phyloP scores from a whole-genome alignment of 2,113 vertebrate species.

The Ptyas mucosa region DNA sequence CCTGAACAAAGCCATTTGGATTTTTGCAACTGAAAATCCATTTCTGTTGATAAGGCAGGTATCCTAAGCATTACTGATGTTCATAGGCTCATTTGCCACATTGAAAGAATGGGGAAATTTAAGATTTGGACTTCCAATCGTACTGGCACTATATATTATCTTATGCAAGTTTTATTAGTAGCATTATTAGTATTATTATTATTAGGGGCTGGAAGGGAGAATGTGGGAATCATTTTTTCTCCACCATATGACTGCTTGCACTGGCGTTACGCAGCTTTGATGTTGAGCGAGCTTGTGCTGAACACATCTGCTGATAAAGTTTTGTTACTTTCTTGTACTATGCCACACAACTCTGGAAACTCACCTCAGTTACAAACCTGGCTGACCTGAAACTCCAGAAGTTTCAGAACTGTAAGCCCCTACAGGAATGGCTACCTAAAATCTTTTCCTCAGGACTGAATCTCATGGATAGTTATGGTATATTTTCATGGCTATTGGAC shows the following conservation, averaged over 20 bases:
- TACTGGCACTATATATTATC: conserved; percentile 5
- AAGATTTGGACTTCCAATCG: conserved; percentile 1
- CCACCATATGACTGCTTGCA: conserved; percentile 21
- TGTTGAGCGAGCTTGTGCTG: conserved; percentile 21
- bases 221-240: neutral
- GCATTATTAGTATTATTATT: neutral
- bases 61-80: neutral
- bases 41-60: neutral
- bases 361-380: conserved; percentile 67
- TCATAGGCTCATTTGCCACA: neutral
- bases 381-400: neutral
- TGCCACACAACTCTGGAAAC: conserved; percentile 67
- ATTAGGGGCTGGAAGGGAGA: conserved; percentile 8
- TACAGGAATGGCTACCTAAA: conserved; percentile 38
- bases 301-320: conserved; percentile 20
- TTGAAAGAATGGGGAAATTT: neutral
- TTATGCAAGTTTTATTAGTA: conserved; percentile 4
- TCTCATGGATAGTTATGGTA: conserved; percentile 50
- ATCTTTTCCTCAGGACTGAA: conserved; percentile 44
- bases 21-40: neutral
- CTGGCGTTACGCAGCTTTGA: conserved; percentile 43
- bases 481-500: conserved; percentile 52
- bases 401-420: neutral
- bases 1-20: fast-evolving
- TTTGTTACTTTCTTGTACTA: conserved; percentile 31